Conservation (phyloP, 1,140 invertebrate species). For the Caenorhabditis remanei region DNA sequence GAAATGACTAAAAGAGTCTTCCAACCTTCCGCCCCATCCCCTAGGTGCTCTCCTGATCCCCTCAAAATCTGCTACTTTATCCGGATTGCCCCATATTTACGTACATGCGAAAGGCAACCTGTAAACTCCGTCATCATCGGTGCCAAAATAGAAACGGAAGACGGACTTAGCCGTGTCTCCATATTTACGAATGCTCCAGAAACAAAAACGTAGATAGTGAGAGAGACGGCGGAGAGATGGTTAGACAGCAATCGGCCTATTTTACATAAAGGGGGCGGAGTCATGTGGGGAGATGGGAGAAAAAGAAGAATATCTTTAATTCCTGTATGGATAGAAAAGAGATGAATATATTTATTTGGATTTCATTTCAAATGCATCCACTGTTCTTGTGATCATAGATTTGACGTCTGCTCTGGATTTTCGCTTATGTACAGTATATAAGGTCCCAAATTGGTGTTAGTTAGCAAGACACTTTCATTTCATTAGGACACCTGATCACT, state of each 20-base stretch:
- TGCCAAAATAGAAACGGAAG: conserved; percentile 1
- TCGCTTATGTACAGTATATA: too few relatives aligned
- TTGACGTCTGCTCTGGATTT: too few relatives aligned
- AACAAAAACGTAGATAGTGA: neutral
- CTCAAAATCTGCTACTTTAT: neutral
- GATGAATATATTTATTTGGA: conserved; percentile 30
- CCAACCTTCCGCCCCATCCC: too few relatives aligned
- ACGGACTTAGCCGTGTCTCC: neutral
- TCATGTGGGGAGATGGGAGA: neutral
- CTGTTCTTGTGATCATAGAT: neutral
- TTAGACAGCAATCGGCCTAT: conserved; percentile 36
- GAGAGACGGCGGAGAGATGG: neutral
- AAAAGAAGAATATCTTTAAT: conserved; percentile 37
- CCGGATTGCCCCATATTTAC: neutral
- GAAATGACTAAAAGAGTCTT: neutral
- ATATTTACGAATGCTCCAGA: conserved; percentile 40
- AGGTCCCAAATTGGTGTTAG: too few relatives aligned
- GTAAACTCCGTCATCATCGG: neutral
- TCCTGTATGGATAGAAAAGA: conserved; percentile 18
- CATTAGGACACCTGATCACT: too few relatives aligned
- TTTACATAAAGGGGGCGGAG: conserved; percentile 1
- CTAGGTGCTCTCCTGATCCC: too few relatives aligned
- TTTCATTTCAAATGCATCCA: conserved; percentile 26
- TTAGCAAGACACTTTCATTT: too few relatives aligned
- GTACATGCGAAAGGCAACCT: neutral